These are phyloP conservation scores for Ostrea edulis DNA, from an alignment of 1,140 invertebrate species.

Conservation along the genomic window DNA sequence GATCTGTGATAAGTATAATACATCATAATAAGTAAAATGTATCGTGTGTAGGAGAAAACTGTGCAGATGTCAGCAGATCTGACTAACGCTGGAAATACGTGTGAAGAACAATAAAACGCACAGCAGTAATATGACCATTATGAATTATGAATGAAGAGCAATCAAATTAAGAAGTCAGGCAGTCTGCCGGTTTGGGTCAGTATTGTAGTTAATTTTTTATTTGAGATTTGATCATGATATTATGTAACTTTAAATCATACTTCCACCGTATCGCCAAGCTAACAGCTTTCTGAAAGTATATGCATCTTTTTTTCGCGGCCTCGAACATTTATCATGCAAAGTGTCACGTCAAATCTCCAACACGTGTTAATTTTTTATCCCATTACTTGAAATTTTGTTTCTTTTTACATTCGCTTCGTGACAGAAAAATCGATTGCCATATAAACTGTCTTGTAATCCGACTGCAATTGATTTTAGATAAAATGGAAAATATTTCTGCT, in stretches of 20 bases:
- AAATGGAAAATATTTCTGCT: not conserved
- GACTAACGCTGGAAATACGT: too few relatives aligned
- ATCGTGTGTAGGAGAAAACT: too few relatives aligned
- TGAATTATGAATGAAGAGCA: too few relatives aligned
- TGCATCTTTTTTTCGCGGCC: not conserved
- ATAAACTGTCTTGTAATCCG: not conserved
- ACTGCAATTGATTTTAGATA: not conserved
- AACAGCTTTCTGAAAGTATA: not conserved
- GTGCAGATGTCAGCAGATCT: too few relatives aligned
- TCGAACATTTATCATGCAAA: not conserved
- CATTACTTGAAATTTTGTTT: not conserved
- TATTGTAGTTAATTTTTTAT: too few relatives aligned
- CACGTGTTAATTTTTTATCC: slow-evolving; percentile 14
- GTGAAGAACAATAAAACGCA: too few relatives aligned
- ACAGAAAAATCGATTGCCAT: not conserved
- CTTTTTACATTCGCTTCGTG: not conserved
- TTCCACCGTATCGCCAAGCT: not conserved
- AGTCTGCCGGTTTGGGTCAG: too few relatives aligned
- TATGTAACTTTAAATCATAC: not conserved
- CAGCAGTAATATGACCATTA: too few relatives aligned
- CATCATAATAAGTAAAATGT: too few relatives aligned
- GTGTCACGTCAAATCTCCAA: not conserved
- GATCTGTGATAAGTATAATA: too few relatives aligned
- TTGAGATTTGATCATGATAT: not conserved
- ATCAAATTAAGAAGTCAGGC: too few relatives aligned